These are phyloP conservation scores for Drosophila bipectinata DNA, from an alignment of 1,140 invertebrate species.

Conservation along the genomic window DNA sequence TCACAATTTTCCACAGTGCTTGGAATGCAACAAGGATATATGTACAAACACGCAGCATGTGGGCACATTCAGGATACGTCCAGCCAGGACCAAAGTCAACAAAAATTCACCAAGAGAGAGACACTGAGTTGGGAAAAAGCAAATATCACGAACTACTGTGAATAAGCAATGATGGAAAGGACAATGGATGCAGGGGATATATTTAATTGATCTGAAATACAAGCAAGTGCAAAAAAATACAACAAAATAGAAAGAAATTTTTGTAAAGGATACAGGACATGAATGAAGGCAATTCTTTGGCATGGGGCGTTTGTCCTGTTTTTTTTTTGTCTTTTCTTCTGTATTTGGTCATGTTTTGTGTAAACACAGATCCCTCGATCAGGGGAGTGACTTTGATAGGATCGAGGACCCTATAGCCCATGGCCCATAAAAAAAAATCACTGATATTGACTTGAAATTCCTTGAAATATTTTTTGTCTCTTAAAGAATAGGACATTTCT, in stretches of 20 bases:
- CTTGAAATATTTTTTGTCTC: slow-evolving; percentile 39
- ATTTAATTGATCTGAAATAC: slow-evolving; percentile 81
- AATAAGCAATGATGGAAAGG: slow-evolving; percentile 26
- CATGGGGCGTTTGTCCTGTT: slow-evolving; percentile 65
- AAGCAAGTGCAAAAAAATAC: slow-evolving; percentile 76
- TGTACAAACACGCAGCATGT: slow-evolving; percentile 70
- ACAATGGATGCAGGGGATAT: slow-evolving; percentile 40
- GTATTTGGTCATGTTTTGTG: slow-evolving; percentile 65
- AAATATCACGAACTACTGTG: slow-evolving; percentile 69
- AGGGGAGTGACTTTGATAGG: slow-evolving; percentile 9
- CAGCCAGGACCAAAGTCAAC: slow-evolving; percentile 52
- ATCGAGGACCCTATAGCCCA: slow-evolving; percentile 17
- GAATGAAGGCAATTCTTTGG: slow-evolving; percentile 33
- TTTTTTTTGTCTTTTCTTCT: slow-evolving; percentile 4
- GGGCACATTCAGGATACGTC: slow-evolving; percentile 62
- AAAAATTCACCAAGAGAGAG: not conserved
- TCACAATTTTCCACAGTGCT: slow-evolving; percentile 41
- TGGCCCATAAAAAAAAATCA: slow-evolving; percentile 51
- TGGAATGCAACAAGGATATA: slow-evolving; percentile 1
- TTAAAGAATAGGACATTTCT: slow-evolving; percentile 21
- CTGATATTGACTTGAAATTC: slow-evolving; percentile 34
- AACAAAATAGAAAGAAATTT: not conserved
- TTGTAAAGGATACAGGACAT: not conserved
- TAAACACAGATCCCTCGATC: slow-evolving; percentile 59
- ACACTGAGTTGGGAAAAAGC: slow-evolving; percentile 40